Conservation (phyloP, 2,888 invertebrate species). For the Coenonympha glycerion region DNA sequence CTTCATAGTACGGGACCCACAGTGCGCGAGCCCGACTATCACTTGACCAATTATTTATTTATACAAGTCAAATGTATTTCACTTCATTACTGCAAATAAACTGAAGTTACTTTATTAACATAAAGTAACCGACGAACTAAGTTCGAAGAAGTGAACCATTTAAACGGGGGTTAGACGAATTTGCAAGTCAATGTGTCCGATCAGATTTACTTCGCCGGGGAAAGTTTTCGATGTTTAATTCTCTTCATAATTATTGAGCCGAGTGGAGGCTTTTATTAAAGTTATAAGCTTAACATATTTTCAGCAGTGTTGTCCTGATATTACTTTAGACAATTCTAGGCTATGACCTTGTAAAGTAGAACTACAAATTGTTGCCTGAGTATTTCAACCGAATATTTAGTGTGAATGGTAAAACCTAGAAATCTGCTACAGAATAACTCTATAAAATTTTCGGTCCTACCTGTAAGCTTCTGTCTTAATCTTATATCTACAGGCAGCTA, state of each 20-base stretch:
- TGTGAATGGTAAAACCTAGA: no score
- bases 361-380: no score
- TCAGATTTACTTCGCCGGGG: constrained; percentile 22
- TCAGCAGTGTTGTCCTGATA: background rate
- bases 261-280: constrained; percentile 10
- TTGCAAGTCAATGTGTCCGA: constrained; percentile 36
- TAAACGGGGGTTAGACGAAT: constrained; percentile 21
- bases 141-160: constrained; percentile 4
- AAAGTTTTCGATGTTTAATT: constrained; percentile 27
- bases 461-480: no score
- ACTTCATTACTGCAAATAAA: background rate
- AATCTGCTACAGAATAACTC: no score
- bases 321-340: background rate
- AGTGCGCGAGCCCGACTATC: no score
- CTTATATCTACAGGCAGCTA: no score
- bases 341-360: no score
- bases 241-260: constrained; percentile 16
- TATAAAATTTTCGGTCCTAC: no score
- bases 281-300: constrained; percentile 12
- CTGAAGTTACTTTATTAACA: background rate
- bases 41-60: no score
- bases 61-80: background rate
- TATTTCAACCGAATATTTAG: no score
- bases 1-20: no score
- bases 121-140: constrained; percentile 6